Base-by-base conservation (phyloP, 2,888 invertebrate species). In the Leptinotarsa rubiginosa region DNA sequence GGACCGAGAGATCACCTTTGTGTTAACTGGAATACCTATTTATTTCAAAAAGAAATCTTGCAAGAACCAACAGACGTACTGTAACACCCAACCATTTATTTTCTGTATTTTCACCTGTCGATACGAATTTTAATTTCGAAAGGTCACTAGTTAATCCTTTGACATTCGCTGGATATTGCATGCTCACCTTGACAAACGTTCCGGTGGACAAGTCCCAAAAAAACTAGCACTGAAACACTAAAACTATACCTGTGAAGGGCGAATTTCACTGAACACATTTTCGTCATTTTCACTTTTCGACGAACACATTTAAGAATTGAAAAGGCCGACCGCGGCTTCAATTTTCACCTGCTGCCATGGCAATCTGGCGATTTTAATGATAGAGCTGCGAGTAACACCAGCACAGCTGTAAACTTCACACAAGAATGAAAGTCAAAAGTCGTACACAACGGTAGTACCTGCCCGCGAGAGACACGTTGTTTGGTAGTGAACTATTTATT, bases 401-500 rank as follows among this genome's bases (percentile, higher is more conserved):
- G 16, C 62, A 31, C 62, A 7, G 41, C 62, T 62, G 62, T n/a
- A 62, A 31, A 62, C 62, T 62, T 56, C 22, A 22, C 62, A n/a
- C 62, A 41, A 62, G 62, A 62, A 62, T 62, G 62, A 62, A 62
- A 62, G 62, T 62, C 62, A 62, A 62, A 62, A 62, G 62, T 62
- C 62, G 62, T n/a, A 62, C 62, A 62, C 62, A 62, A 62, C 62
- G 62, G 68, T 75, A 69, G 74, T 75, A 71, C 74, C 74, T 71
- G 74, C 70, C 70, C 13, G 74, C 64, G 70, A 74, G 74, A 74
- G 70, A 64, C 71, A 75, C 74, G 65, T 68, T 54, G 74, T 65
- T 75, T 47, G 74, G 66, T 71, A 72, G 68, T 72, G 74, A 75
- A 70, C 74, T 68, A 72, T 75, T 75, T 75, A 68, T 68, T 74